Evolutionary conservation across 2,888 invertebrate species (phyloP).

Genomic region (Cerastis leucographa): DNA sequence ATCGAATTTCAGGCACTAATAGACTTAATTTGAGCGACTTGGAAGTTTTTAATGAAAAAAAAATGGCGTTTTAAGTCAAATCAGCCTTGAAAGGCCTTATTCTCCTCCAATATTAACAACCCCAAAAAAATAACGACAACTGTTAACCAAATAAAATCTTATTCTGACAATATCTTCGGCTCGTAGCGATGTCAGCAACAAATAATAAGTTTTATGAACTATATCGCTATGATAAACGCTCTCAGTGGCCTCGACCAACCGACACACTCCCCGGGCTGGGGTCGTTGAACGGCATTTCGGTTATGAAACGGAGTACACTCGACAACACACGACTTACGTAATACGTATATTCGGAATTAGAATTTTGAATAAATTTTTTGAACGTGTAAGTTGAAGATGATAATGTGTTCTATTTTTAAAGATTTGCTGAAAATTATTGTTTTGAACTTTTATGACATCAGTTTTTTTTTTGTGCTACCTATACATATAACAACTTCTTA

Average conservation of each 20-base stretch:
- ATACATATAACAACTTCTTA: not conserved
- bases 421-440: not conserved
- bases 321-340: conserved; percentile 58
- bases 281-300: conserved; percentile 86
- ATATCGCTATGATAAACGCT: conserved; percentile 82
- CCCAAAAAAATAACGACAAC: conserved; percentile 9
- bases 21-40: not conserved
- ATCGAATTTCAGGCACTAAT: not conserved
- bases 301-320: conserved; percentile 78
- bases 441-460: too few species aligned
- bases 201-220: conserved; percentile 66
- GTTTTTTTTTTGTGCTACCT: not conserved
- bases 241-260: conserved; percentile 87
- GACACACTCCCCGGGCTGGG: conserved; percentile 84
- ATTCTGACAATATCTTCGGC: conserved; percentile 21
- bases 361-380: conserved; percentile 16
- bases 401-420: conserved; percentile 15
- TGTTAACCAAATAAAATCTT: conserved; percentile 16
- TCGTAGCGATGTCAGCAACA: conserved; percentile 45
- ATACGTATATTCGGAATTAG: conserved; percentile 42
- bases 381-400: not conserved
- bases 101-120: not conserved
- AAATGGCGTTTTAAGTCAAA: not conserved
- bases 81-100: not conserved
- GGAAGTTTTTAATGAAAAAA: not conserved